phyloP scores from a whole-genome alignment of 2,888 invertebrate species.

The Bombylius discolor region DNA sequence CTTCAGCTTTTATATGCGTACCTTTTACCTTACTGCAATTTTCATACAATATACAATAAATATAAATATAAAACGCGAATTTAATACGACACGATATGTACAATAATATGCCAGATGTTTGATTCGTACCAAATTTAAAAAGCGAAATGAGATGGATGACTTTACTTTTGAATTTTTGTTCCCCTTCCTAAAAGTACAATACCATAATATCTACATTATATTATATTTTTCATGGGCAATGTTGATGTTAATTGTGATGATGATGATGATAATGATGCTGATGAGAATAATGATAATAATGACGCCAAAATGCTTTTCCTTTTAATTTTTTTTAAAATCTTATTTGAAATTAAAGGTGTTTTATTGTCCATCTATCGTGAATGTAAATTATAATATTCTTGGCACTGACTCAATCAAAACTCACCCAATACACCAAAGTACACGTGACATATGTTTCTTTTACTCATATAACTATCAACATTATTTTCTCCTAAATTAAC shows the following conservation, averaged over 20 bases:
- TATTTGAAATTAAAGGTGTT: too few species aligned
- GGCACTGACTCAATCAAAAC: neutral
- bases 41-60: neutral
- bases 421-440: neutral
- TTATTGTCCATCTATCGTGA: too few species aligned
- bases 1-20: conserved; percentile 15
- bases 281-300: neutral
- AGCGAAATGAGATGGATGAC: neutral
- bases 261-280: neutral
- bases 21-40: conserved; percentile 3
- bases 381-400: neutral
- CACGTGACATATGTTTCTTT: neutral
- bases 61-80: too few species aligned
- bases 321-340: too few species aligned
- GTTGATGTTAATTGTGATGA: neutral
- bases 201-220: too few species aligned
- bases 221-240: neutral
- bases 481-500: too few species aligned
- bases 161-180: neutral
- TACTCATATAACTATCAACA: too few species aligned
- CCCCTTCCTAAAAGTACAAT: neutral
- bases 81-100: too few species aligned
- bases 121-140: neutral
- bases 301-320: neutral
- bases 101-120: neutral